Conservation (phyloP, 2,797 vertebrate genomes). For the Notoglanidium macrostoma region DNA sequence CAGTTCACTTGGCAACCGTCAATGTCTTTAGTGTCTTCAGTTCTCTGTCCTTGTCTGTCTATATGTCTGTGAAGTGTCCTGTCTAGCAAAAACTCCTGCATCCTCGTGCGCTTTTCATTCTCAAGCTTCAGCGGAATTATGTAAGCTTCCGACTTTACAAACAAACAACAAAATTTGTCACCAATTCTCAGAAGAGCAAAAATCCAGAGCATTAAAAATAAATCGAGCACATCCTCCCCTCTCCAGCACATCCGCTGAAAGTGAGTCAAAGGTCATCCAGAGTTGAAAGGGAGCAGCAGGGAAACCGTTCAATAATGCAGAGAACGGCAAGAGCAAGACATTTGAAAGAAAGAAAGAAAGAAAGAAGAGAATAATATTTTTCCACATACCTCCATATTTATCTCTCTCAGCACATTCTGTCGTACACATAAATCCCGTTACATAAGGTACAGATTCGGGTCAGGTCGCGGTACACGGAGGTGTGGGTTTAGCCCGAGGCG, state of each 20-base stretch:
- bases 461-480: not conserved
- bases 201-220: not conserved
- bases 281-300: conserved; percentile 8
- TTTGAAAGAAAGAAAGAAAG: not conserved
- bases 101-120: not conserved
- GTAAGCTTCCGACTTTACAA: not conserved
- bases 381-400: conserved; percentile 51
- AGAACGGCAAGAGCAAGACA: not conserved
- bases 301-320: conserved; percentile 32
- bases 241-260: not conserved
- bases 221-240: not conserved
- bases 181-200: not conserved
- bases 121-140: not conserved
- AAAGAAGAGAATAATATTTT: not conserved
- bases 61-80: not conserved
- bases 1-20: conserved; percentile 15
- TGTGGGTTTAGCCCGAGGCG: conserved; percentile 28
- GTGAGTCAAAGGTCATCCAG: not conserved
- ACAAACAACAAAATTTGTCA: not conserved
- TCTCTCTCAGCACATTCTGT: conserved; percentile 34
- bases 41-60: conserved; percentile 34
- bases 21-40: conserved; percentile 20
- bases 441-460: conserved; percentile 27
- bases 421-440: conserved; percentile 39
- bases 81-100: conserved; percentile 7